A percentile compares a stretch with the other conserved stretches of the same genome.
These are phyloP conservation scores for Tenthredo distinguenda DNA, from an alignment of 2,888 invertebrate species.

Conservation along the genomic window DNA sequence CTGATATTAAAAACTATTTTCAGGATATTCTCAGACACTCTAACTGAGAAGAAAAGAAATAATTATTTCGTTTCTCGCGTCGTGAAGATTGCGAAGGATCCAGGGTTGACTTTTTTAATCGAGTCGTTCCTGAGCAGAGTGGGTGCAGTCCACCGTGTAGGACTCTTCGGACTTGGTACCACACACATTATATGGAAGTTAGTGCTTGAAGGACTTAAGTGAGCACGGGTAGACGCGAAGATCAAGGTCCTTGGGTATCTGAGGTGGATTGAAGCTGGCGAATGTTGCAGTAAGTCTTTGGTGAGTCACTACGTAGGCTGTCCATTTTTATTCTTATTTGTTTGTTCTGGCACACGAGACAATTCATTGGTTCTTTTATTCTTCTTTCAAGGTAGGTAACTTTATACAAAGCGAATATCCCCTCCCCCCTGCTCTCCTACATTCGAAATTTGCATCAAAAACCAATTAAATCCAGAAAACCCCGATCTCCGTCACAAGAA, in stretches of 20 bases:
- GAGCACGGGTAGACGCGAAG: background rate
- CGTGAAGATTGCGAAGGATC: background rate
- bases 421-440: constrained; percentile 13
- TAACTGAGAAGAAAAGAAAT: background rate
- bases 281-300: constrained; percentile 22
- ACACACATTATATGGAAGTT: background rate
- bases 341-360: constrained; percentile 38
- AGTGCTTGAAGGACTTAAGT: constrained; percentile 19
- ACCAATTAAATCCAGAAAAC: constrained; percentile 46
- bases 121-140: constrained; percentile 23
- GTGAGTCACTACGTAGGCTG: constrained; percentile 42
- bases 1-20: background rate
- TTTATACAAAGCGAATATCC: constrained; percentile 38
- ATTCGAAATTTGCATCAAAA: constrained; percentile 43
- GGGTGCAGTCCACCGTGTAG: constrained; percentile 15
- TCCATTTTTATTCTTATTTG: constrained; percentile 41
- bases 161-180: constrained; percentile 25
- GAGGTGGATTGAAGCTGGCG: constrained; percentile 31
- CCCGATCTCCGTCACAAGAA: constrained; percentile 29
- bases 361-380: constrained; percentile 32
- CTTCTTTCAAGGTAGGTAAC: constrained; percentile 31
- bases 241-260: constrained; percentile 41
- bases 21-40: background rate
- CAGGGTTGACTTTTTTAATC: background rate
- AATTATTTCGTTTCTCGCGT: background rate